Base-by-base conservation (phyloP, 1,140 invertebrate species). In the Diachasmimorpha longicaudata region DNA sequence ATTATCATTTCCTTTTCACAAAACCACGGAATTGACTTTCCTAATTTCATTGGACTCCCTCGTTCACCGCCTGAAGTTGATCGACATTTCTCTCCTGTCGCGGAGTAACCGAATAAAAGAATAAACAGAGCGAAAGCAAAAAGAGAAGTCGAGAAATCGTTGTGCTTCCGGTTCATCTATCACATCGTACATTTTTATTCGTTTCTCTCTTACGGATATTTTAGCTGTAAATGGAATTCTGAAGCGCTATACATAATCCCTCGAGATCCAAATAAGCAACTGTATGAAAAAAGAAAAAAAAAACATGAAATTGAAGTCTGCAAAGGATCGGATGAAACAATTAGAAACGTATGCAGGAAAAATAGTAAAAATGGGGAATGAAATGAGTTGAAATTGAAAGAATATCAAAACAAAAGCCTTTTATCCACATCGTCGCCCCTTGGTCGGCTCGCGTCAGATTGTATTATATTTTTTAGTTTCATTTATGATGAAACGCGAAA, bases 401-500 rank as follows among this genome's bases (percentile, higher is more conserved):
- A 63, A 63, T 63, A 63, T 63, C 25, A 63, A 63, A 52, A 23
- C 21, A 63, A 31, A 63, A 63, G 58, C 58, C 23, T 23, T 63
- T 63, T 63, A 11, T 13, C 58, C 58, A 55, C 48, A 21, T 21
- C 48, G 48, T 55, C 58, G 58, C 58, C 10, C 23, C 48, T 9
- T 55, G n/a, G 48, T 55, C 19, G 68, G 31, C 46, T 19, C 75
- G 70, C 72, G 77, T 80, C 75, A 79, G 77, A 82, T 79, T 48
- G 78, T 81, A 84, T 85, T 84, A 85, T 83, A 39, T 68, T 82
- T 81, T 84, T 82, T 79, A 80, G 77, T 83, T 85, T 83, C 82
- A 81, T 85, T 84, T 82, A 79, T 77, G 66, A 63, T 74, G 81
- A 70, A 77, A 85, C 82, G 79, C 80, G 67, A 81, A 84, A 84